Evolutionary conservation across 2,113 vertebrate genomes (phyloP), one percentile per base, ranked within the genome.

Genomic region (Notiomystis cincta): DNA sequence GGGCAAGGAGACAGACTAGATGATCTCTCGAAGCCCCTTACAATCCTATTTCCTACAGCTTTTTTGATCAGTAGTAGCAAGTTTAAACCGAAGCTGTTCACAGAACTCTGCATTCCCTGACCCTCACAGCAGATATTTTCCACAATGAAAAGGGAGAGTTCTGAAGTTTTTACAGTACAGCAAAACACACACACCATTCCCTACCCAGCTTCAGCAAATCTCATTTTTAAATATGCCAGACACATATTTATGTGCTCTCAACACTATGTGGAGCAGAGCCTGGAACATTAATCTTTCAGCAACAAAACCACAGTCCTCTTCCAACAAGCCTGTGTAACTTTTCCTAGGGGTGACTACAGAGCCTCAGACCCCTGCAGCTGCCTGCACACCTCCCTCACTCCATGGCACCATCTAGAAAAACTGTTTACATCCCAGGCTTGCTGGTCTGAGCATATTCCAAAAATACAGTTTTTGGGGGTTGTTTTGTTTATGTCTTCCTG

Each of bases 281-380:
- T 40, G 67, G 22, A 66, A 82, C 61, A 80, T 57, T 35, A 72
- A 76, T 85, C 82, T 69, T 90, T 87, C 54, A 91, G 58, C n/a
- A 72, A 51, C n/a, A 42, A 57, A 90, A 65, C 2, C 24, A 50
- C 1, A 42, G 40, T 48, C 40, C 10, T 91, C 42, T 85, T 73
- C 42, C 60, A 72, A 84, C 14, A 82, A 72, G 30, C 40, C 73
- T 61, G 37, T 1, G 2, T 57, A 79, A 81, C 35, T 56, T 27
- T 58, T 86, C 44, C 40, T 66, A 48, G 38, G 11, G 33, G 37
- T 61, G 45, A n/a, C 37, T 56, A 27, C 0, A 2, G 69, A 75
- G 44, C 30, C 11, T 3, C 35, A 82, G 44, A 57, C 11, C 58
- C 50, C 60, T 3, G 0, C 0, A 0, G 69, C 8, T 70, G 30